Evolutionary conservation across 2,888 invertebrate genomes (phyloP).

Genomic region (Sinhomidia bicolor): DNA sequence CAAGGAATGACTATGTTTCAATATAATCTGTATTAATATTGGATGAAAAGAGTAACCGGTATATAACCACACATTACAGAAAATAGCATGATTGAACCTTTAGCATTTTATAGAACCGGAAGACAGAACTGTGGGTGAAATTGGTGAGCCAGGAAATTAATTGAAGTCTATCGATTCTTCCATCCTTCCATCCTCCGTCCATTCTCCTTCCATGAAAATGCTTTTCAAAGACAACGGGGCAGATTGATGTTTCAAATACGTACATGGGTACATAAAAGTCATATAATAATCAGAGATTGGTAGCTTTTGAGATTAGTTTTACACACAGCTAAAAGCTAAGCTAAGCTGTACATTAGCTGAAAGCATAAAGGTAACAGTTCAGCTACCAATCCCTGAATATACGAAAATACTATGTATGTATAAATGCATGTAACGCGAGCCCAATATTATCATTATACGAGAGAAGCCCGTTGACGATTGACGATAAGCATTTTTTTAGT

Average conservation of each 20-base stretch:
- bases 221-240: neutral
- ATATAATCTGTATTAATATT: too few species aligned
- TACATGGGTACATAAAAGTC: neutral
- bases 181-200: neutral
- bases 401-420: neutral
- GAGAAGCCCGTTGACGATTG: neutral
- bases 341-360: too few species aligned
- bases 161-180: conserved; percentile 68
- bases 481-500: neutral
- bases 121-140: conserved; percentile 37
- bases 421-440: neutral
- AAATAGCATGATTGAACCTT: neutral
- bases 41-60: too few species aligned
- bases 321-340: too few species aligned
- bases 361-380: too few species aligned
- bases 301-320: too few species aligned
- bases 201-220: neutral
- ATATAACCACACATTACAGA: neutral
- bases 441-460: neutral
- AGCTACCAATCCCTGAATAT: too few species aligned
- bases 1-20: too few species aligned
- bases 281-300: too few species aligned
- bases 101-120: conserved; percentile 12
- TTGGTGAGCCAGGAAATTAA: conserved; percentile 64
- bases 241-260: neutral